Percentiles rank a stretch among this genome's conserved stretches.
These are phyloP conservation scores for Lingula anatina DNA, from an alignment of 2,888 invertebrate species.

Conservation along the genomic window DNA sequence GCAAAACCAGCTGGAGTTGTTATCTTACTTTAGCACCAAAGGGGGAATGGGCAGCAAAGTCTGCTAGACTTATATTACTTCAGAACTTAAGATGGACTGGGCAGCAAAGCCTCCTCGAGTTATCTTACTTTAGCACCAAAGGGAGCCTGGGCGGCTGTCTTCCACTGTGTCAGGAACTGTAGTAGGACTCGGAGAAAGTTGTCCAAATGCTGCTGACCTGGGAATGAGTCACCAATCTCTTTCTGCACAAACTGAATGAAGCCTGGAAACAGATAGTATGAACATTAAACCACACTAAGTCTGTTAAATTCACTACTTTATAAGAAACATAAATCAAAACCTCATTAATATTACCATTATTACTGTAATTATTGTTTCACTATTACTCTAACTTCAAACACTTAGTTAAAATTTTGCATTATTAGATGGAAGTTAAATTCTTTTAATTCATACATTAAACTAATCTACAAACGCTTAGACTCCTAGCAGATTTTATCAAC, in stretches of 20 bases:
- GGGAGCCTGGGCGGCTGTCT: conserved; percentile 60
- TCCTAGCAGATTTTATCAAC: no score
- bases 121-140: conserved; percentile 56
- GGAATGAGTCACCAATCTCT: conserved; percentile 85
- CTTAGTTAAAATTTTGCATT: no score
- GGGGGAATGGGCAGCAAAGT: conserved; percentile 54
- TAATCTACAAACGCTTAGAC: no score
- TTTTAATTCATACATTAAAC: no score
- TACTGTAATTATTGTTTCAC: no score
- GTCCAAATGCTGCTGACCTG: conserved; percentile 87
- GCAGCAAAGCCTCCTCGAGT: conserved; percentile 86
- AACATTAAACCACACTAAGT: no score
- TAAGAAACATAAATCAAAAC: no score
- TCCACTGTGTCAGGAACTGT: conserved; percentile 89
- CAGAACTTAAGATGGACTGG: neutral
- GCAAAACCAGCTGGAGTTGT: conserved; percentile 86
- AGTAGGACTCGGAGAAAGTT: conserved; percentile 87
- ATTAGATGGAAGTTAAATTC: no score
- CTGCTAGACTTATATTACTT: no score
- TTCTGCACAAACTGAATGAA: conserved; percentile 91
- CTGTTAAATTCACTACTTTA: no score
- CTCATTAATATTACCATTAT: no score
- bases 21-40: conserved; percentile 56
- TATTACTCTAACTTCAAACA: no score
- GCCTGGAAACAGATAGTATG: conserved; percentile 57